Conservation (phyloP, 2,113 vertebrate genomes). For the Siniperca chuatsi region DNA sequence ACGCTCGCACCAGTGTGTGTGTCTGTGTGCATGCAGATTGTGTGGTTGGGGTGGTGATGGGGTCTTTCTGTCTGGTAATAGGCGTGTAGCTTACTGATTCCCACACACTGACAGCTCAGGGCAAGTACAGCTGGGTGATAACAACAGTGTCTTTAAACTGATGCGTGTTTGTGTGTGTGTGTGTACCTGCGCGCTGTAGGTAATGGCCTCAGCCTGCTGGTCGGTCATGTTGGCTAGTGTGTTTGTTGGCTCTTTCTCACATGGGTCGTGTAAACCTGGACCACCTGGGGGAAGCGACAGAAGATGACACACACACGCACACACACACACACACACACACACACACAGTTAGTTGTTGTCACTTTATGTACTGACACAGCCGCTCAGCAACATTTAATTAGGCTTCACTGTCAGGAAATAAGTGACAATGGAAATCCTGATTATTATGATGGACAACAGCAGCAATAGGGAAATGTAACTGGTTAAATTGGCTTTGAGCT, state of each 20-base stretch:
- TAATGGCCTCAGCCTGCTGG: constrained; percentile 95
- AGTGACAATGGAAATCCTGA: constrained; percentile 10
- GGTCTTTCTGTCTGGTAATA: constrained; percentile 58
- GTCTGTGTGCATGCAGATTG: constrained; percentile 15
- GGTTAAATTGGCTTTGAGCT: background rate
- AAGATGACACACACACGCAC: constrained; percentile 9
- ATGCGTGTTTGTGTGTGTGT: constrained; percentile 23
- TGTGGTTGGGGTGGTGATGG: constrained; percentile 17
- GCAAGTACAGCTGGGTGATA: constrained; percentile 58
- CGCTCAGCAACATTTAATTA: constrained; percentile 38
- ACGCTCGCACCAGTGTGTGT: background rate
- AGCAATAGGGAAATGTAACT: background rate
- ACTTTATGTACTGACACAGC: constrained; percentile 10
- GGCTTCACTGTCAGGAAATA: constrained; percentile 9
- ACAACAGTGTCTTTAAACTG: constrained; percentile 49
- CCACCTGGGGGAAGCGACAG: constrained; percentile 85
- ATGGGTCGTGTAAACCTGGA: constrained; percentile 96
- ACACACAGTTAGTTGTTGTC: constrained; percentile 20
- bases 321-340: background rate
- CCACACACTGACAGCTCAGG: constrained; percentile 53
- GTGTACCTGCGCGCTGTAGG: constrained; percentile 94
- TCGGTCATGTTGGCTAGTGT: constrained; percentile 92
- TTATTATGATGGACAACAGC: background rate
- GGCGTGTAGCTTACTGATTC: constrained; percentile 51
- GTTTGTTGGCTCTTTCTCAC: constrained; percentile 95